Evolutionary conservation across 2,888 invertebrate species (phyloP).

Genomic region (Eristalis arbustorum): DNA sequence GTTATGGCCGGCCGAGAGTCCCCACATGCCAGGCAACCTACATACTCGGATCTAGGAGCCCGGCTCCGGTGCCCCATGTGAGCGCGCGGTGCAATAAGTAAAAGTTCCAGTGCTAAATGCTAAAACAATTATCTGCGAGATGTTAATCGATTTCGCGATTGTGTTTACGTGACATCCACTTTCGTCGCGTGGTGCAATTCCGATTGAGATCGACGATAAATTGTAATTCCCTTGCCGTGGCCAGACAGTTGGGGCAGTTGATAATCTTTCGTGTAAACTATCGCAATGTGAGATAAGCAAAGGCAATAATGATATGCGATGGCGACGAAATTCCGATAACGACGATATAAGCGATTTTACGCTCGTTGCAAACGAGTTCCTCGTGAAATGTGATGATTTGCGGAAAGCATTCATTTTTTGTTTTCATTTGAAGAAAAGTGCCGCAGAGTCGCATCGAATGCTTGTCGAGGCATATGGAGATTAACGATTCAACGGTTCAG

Average conservation of each 20-base stretch:
- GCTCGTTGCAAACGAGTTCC: too few species aligned
- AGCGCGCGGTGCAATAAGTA: constrained; percentile 58
- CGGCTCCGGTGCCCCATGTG: constrained; percentile 13
- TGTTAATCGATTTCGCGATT: background rate
- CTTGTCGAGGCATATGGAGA: too few species aligned
- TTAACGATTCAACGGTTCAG: too few species aligned
- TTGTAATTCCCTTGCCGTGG: background rate
- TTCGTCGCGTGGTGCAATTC: background rate
- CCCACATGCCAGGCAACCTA: constrained; percentile 56
- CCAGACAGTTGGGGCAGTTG: background rate
- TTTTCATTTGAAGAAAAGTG: too few species aligned
- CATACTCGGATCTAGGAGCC: constrained; percentile 38
- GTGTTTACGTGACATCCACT: background rate
- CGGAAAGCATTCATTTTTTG: too few species aligned
- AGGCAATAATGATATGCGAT: background rate
- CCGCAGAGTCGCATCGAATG: too few species aligned
- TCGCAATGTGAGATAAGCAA: background rate
- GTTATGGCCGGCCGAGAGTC: constrained; percentile 52
- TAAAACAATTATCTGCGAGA: background rate
- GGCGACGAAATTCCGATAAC: too few species aligned
- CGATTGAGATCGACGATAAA: background rate
- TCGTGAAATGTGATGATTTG: too few species aligned
- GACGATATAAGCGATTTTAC: too few species aligned
- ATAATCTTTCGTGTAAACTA: background rate
- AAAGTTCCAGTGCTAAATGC: constrained; percentile 37